Percentiles rank a stretch among this genome's conserved stretches.
phyloP scores from a whole-genome alignment of 2,888 invertebrate genomes.

The Oscheius sp. region DNA sequence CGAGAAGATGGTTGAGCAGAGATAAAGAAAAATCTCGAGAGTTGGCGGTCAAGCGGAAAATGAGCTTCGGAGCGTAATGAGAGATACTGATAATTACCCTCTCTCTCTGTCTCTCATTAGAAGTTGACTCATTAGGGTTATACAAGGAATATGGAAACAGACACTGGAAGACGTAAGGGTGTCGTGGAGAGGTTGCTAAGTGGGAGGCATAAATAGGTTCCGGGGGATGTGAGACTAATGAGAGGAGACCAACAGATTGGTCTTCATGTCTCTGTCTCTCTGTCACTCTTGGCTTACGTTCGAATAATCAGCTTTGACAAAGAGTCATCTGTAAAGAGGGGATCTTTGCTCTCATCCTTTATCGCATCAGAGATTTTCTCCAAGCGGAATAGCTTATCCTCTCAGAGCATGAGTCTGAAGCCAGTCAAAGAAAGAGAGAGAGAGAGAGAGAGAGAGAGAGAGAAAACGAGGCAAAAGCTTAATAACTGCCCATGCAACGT shows the following conservation, averaged over 20 bases:
- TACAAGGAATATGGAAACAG: background rate
- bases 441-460: no score
- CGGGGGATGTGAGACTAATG: background rate
- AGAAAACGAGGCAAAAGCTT: no score
- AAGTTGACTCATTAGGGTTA: background rate
- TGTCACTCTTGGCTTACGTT: background rate
- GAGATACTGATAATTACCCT: background rate
- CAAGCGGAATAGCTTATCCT: no score
- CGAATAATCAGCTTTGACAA: background rate
- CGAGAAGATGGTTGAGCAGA: no score
- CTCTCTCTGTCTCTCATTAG: background rate
- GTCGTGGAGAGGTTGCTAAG: background rate
- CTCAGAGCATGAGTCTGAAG: no score
- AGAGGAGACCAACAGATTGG: background rate
- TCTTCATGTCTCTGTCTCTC: background rate
- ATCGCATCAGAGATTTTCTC: no score
- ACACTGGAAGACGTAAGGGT: background rate
- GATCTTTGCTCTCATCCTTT: background rate
- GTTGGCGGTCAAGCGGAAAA: no score
- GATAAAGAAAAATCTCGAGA: no score
- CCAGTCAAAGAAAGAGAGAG: no score
- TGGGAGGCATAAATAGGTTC: slow-evolving; percentile 6
- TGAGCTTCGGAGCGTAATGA: no score
- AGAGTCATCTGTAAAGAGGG: background rate
- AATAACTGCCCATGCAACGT: no score